Conservation (phyloP, 2,113 vertebrate genomes). For the Melanocharis versteri region DNA sequence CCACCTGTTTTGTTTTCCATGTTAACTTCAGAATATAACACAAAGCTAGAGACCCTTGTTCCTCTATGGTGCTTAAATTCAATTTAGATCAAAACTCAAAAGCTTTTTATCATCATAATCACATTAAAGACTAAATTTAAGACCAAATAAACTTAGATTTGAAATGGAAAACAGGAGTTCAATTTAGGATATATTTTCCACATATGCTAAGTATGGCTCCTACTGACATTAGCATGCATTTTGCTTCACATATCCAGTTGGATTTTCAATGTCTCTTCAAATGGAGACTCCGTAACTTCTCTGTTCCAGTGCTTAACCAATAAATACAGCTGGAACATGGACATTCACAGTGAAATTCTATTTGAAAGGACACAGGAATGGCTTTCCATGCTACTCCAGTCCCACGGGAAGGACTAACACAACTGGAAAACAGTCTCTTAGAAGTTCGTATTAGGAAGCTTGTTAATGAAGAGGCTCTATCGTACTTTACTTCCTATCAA, state of each 20-base stretch:
- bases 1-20: neutral
- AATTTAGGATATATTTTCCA: neutral
- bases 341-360: neutral
- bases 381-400: neutral
- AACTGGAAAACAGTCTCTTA: neutral
- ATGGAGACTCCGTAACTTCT: neutral
- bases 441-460: neutral
- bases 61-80: neutral
- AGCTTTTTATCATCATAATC: neutral
- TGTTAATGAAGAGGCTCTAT: neutral
- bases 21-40: neutral
- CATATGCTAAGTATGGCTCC: neutral
- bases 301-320: neutral
- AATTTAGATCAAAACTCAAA: neutral
- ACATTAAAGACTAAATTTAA: neutral
- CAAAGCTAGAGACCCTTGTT: neutral
- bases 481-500: accelerated
- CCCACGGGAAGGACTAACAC: neutral
- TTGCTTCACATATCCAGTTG: neutral
- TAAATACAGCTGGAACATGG: neutral
- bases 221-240: neutral
- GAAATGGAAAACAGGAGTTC: neutral
- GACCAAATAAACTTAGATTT: neutral
- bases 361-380: neutral
- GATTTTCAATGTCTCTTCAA: neutral